phyloP scores from a whole-genome alignment of 1,140 invertebrate genomes.

The Bombus cullumanus region DNA sequence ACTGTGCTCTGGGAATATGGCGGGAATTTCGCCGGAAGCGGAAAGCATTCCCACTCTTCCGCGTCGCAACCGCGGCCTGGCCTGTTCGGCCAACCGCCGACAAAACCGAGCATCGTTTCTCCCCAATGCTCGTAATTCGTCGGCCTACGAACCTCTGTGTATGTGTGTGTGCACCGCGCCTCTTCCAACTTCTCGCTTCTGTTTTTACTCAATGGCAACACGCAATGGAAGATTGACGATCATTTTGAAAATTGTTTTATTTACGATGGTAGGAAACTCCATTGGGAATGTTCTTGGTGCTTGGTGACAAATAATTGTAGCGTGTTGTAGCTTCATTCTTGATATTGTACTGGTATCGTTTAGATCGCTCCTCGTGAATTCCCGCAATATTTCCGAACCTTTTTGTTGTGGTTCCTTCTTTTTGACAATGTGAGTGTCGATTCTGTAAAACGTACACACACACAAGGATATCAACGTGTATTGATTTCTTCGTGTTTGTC shows the following conservation, averaged over 20 bases:
- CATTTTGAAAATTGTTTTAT: not conserved
- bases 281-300: too few relatives aligned
- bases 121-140: slow-evolving; percentile 58
- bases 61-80: slow-evolving; percentile 54
- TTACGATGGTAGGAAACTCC: not conserved
- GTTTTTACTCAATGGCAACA: not conserved
- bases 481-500: too few relatives aligned
- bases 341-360: too few relatives aligned
- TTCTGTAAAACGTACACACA: too few relatives aligned
- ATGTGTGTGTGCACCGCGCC: not conserved
- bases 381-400: too few relatives aligned
- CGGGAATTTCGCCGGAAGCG: slow-evolving; percentile 67
- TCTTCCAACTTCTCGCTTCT: slow-evolving; percentile 13
- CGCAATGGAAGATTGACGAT: too few relatives aligned
- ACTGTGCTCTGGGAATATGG: slow-evolving; percentile 63
- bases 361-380: too few relatives aligned
- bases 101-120: slow-evolving; percentile 54
- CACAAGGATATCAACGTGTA: too few relatives aligned
- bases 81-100: slow-evolving; percentile 58
- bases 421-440: too few relatives aligned
- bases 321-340: too few relatives aligned
- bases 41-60: slow-evolving; percentile 70
- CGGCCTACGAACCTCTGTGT: not conserved
- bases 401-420: too few relatives aligned
- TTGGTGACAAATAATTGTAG: too few relatives aligned